Evolutionary conservation across 2,113 vertebrate species (phyloP), one percentile per base, ranked within the genome.

Genomic region (Ifrita kowaldi): DNA sequence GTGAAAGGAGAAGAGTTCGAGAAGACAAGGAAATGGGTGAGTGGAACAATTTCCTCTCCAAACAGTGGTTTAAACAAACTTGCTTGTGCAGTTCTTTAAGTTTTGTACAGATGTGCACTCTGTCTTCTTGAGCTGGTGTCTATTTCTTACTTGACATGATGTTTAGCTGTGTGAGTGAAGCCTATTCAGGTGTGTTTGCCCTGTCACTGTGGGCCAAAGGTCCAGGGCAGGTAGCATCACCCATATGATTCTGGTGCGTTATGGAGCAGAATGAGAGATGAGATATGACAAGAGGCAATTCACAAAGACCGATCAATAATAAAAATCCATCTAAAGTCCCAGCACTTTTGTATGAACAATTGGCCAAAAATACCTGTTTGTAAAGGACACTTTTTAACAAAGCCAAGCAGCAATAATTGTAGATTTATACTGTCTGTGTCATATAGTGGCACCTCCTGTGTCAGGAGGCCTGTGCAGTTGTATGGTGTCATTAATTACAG

Each of bases 11-110:
- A 68, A 97, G 99, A 84, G 99, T 99, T 81, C 98, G 97, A 92
- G 99, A 99, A 95, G 99, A 99, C 94, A 98, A 97, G 94, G 99
- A 99, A 95, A 99, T 99, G 98, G 99, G 99, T 99, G 94, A 98
- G 99, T 96, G 11, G 32, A 62, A 80, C 47, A 39, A 49, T 94
- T 93, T 96, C 57, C 67, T 91, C 35, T 69, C 37, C 84, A 39
- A 64, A 30, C 27, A 63, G 22, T 32, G 19, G 7, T 59, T 63
- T 75, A 84, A 96, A 41, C 33, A 87, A 91, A 79, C 67, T 65
- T 77, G 22, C 24, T 84, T 84, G 77, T 71, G 47, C 30, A 59
- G 18, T 63, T 76, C 12, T 44, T 49, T 11, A 52, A 33, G 64
- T 47, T 82, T 76, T 80, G 33, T 75, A 44, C 59, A 71, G 30